Evolutionary conservation across 1,140 invertebrate species (phyloP), one percentile per base, ranked within the genome.

Genomic region (Centruroides vittatus): DNA sequence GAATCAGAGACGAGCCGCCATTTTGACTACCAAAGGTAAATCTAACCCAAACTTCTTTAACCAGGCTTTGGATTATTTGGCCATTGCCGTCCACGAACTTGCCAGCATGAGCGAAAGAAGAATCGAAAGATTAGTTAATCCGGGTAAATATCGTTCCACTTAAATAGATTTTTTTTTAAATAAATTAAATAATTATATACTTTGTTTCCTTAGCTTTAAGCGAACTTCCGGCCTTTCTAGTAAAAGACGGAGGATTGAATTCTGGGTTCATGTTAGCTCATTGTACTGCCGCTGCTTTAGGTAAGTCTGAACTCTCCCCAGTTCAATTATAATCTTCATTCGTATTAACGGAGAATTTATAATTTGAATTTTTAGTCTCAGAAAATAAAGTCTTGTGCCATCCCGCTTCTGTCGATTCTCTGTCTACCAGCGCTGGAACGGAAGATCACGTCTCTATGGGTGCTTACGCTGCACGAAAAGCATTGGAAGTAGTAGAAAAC

Each of bases 381-480:
- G 85, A 86, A 72, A 86, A 86, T 71, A 87, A 86, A 71, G 83
- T 84, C 7, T 71, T 86, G 7, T 86, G 84, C 67, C 85, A 86
- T 73, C 85, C 85, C 9, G 78, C 84, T 6, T 84, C 82, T 12
- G 82, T 85, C 9, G 85, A 86, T 70, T 84, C 81, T 35, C 70
- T 87, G 56, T 81, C 82, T 57, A 86, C 85, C 0, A 84, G 82
- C 69, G 85, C 83, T 12, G 84, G 82, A 36, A 84, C 83, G n/a
- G 85, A 86, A 73, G 85, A 86, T 73, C 85, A 86, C 70, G 85
- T 86, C 46, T 82, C 81, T 0, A 86, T 86, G 85, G 85, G 85
- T 41, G 84, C 83, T 6, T 86, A 83, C 70, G 73, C 84, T 0
- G 85, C 85, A 0, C 71, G 85, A 57, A 86, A 86, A 73, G 78